Conservation (phyloP, 2,888 invertebrate genomes). For the Eutolmus rufibarbis region DNA sequence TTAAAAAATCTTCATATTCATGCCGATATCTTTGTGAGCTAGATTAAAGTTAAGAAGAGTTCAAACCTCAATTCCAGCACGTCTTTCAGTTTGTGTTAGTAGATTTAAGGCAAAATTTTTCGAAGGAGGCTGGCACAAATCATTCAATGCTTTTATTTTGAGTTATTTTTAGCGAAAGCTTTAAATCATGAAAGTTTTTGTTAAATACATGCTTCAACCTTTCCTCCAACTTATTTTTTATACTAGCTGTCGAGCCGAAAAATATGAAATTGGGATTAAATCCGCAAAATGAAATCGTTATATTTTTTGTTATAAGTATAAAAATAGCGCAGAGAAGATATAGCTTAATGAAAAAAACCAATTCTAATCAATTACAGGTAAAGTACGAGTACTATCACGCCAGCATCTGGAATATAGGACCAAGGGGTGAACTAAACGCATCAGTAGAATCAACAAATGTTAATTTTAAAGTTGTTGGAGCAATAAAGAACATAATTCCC, state of each 20-base stretch:
- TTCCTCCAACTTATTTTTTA: neutral
- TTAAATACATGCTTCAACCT: neutral
- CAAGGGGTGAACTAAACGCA: conserved; percentile 19
- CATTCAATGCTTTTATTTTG: neutral
- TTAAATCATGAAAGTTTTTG: neutral
- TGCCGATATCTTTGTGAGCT: neutral
- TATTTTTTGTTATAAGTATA: too few relatives aligned
- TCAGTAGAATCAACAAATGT: neutral
- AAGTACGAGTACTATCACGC: conserved; percentile 20
- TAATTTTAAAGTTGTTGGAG: neutral
- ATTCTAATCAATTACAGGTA: neutral
- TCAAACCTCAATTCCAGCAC: neutral
- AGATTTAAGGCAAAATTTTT: neutral
- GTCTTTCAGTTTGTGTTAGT: neutral
- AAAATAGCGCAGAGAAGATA: too few relatives aligned
- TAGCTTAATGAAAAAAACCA: neutral
- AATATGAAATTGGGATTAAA: too few relatives aligned
- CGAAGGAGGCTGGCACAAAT: neutral
- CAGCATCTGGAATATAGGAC: conserved; percentile 33
- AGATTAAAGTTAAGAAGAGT: neutral
- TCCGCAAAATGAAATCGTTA: too few relatives aligned
- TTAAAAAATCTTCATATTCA: neutral
- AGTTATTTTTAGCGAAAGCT: neutral
- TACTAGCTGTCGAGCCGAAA: too few relatives aligned
- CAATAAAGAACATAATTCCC: neutral